Evolutionary conservation across 2,797 vertebrate genomes (phyloP).

Genomic region (Poecilia velifera): DNA sequence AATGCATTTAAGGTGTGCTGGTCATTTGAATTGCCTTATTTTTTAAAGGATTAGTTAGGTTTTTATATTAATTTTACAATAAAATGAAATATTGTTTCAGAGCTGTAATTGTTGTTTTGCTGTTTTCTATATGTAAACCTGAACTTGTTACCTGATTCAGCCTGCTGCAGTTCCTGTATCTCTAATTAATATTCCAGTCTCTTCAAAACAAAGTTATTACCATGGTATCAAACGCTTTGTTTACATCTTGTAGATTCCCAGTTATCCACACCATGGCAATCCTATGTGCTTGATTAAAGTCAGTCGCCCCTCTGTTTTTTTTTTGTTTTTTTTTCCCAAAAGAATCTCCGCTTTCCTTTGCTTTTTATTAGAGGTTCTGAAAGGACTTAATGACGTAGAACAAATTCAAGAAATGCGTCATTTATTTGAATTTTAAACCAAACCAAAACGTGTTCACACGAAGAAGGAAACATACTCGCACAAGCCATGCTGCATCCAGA

Average conservation of each 20-base stretch:
- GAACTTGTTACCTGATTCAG: neutral
- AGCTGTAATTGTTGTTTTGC: neutral
- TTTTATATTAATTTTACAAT: neutral
- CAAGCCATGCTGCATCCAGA: neutral
- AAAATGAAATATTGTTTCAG: neutral
- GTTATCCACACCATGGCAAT: constrained; percentile 8
- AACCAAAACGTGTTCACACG: neutral
- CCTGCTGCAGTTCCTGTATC: neutral
- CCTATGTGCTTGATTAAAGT: neutral
- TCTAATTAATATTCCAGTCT: neutral
- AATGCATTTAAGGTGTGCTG: neutral
- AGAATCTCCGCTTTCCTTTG: neutral
- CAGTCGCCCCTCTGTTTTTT: neutral
- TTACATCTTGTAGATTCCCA: constrained; percentile 1
- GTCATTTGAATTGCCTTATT: neutral
- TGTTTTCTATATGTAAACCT: neutral
- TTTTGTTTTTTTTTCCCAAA: neutral
- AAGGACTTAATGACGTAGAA: neutral
- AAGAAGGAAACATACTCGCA: neutral
- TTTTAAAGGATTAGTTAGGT: neutral
- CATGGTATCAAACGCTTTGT: neutral
- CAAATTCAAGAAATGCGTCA: neutral
- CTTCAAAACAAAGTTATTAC: constrained; percentile 4
- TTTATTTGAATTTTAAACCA: neutral
- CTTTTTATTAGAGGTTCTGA: neutral